Percentiles rank a stretch among this genome's conserved stretches.
Conservation (phyloP, 2,113 vertebrate species). For the Pipa parva region DNA sequence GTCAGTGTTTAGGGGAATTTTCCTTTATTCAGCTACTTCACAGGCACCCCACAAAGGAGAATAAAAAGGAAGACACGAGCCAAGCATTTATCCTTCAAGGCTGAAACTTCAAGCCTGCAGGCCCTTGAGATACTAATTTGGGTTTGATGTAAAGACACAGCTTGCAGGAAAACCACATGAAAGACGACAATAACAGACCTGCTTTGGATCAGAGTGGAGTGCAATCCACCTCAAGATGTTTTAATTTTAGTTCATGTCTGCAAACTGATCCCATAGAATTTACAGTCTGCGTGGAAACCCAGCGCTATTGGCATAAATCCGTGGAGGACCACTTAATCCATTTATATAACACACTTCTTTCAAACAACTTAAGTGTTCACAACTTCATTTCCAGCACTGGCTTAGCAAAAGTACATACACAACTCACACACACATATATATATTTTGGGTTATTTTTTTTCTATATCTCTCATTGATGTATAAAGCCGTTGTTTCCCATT, state of each 20-base stretch:
- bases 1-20: constrained; percentile 30
- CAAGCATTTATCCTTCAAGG: constrained; percentile 26
- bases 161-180: constrained; percentile 37
- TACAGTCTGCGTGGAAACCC: not conserved
- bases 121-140: constrained; percentile 27
- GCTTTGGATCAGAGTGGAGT: not conserved
- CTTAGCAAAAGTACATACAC: too few species aligned
- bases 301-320: not conserved
- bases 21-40: constrained; percentile 30
- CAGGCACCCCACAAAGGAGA: constrained; percentile 32
- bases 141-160: constrained; percentile 28
- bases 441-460: too few species aligned
- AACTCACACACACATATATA: too few species aligned
- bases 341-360: not conserved
- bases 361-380: not conserved
- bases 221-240: constrained; percentile 6
- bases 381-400: not conserved
- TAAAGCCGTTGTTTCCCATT: too few species aligned
- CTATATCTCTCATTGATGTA: too few species aligned
- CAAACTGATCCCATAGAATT: not conserved
- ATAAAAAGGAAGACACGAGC: constrained; percentile 21
- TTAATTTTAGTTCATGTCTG: constrained; percentile 14
- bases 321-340: not conserved
- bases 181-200: constrained; percentile 30
- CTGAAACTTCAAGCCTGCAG: constrained; percentile 6